Conservation (phyloP, 2,113 vertebrate species). For the Gallinago jamesoni region DNA sequence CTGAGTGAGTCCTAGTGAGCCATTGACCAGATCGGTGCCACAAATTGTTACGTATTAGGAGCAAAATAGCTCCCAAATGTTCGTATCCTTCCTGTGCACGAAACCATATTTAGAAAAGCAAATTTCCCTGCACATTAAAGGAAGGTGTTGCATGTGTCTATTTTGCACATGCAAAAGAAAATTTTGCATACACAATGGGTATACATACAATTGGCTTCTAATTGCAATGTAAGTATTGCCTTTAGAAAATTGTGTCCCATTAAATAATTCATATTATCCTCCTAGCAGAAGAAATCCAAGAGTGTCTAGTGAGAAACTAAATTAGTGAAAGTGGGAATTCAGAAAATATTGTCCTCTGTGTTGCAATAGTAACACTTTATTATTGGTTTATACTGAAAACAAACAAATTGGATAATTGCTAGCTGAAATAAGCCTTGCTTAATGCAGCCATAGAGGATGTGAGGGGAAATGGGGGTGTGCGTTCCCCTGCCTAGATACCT, state of each 20-base stretch:
- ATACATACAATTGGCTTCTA: neutral
- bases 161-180: neutral
- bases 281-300: neutral
- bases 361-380: neutral
- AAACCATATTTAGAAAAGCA: neutral
- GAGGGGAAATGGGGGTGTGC: neutral
- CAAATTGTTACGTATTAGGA: neutral
- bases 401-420: neutral
- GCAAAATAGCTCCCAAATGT: neutral
- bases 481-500: neutral
- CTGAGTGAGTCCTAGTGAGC: neutral
- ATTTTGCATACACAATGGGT: neutral
- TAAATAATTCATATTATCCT: conserved; percentile 15
- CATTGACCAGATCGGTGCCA: neutral
- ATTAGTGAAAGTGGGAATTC: neutral
- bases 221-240: neutral
- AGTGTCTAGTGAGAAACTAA: neutral
- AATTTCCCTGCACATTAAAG: neutral
- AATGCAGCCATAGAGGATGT: neutral
- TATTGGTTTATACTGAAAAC: neutral
- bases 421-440: neutral
- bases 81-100: neutral
- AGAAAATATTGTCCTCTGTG: conserved; percentile 1
- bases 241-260: conserved; percentile 17
- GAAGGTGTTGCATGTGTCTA: neutral